Evolutionary conservation across 2,888 invertebrate species (phyloP).

Genomic region (Synanthedon tipuliformis): DNA sequence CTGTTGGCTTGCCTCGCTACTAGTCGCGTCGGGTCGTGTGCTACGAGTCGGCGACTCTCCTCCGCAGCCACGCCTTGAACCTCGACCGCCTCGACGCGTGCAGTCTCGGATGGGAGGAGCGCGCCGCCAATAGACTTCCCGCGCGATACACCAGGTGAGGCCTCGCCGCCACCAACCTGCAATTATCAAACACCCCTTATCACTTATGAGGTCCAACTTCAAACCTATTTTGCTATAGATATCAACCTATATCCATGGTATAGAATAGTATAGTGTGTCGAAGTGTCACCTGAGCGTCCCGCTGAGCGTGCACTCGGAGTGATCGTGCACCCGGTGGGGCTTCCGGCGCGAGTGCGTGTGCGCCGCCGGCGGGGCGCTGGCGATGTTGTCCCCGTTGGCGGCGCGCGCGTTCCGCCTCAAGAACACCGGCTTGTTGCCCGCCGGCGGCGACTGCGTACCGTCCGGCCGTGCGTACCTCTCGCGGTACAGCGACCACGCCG

Average conservation of each 20-base stretch:
- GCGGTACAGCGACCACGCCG: conserved; percentile 43
- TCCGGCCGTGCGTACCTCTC: conserved; percentile 31
- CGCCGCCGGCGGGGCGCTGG: conserved; percentile 6
- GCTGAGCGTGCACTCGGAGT: conserved; percentile 27
- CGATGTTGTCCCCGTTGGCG: conserved; percentile 4
- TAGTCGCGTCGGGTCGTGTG: neutral
- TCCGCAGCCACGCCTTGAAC: conserved; percentile 33
- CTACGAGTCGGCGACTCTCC: conserved; percentile 8
- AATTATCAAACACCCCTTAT: neutral
- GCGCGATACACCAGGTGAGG: conserved; percentile 46
- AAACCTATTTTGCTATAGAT: too few relatives aligned
- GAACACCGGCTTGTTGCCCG: conserved; percentile 57
- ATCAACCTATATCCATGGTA: too few relatives aligned
- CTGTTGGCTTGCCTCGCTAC: neutral
- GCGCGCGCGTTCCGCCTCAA: conserved; percentile 48
- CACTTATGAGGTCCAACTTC: too few relatives aligned
- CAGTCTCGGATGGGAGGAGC: conserved; percentile 31
- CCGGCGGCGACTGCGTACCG: conserved; percentile 7
- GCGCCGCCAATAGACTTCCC: conserved; percentile 37
- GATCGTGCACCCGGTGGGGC: conserved; percentile 33
- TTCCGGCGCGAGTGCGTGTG: conserved; percentile 24
- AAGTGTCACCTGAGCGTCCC: neutral
- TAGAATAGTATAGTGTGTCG: too few relatives aligned
- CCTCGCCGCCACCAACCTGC: conserved; percentile 37
- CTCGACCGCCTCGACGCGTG: conserved; percentile 26